Evolutionary conservation across 2,888 invertebrate genomes (phyloP).

Genomic region (Epinotia ramella): DNA sequence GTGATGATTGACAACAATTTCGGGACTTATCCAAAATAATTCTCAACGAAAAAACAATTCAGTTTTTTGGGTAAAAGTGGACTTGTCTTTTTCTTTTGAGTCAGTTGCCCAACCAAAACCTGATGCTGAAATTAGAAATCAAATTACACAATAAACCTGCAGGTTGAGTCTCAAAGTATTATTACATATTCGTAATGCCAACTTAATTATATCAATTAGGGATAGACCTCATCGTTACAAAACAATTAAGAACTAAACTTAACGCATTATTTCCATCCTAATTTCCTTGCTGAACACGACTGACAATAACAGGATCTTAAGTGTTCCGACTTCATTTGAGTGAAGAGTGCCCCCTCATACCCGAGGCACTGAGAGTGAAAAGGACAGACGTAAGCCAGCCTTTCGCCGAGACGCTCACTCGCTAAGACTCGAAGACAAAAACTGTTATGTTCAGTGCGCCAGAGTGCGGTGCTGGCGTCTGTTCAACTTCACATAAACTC

Average conservation of each 20-base stretch:
- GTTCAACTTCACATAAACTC: slow-evolving; percentile 68
- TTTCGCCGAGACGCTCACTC: slow-evolving; percentile 74
- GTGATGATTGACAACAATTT: neutral
- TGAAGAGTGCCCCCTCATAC: slow-evolving; percentile 60
- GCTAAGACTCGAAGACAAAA: slow-evolving; percentile 79
- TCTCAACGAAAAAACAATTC: neutral
- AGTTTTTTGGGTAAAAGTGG: neutral
- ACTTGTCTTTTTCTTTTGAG: neutral
- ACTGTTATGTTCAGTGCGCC: slow-evolving; percentile 78
- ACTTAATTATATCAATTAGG: slow-evolving; percentile 17
- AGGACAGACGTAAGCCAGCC: slow-evolving; percentile 70
- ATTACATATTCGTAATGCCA: neutral
- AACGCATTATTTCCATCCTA: slow-evolving; percentile 52
- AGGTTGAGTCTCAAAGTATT: neutral
- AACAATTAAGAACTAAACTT: slow-evolving; percentile 30
- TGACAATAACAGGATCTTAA: slow-evolving; percentile 79
- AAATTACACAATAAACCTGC: neutral
- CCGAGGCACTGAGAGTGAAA: slow-evolving; percentile 53
- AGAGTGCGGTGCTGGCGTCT: slow-evolving; percentile 76
- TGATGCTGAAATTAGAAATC: neutral
- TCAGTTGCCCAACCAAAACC: neutral
- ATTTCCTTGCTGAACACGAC: slow-evolving; percentile 78
- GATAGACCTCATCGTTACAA: slow-evolving; percentile 25
- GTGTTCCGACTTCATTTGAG: slow-evolving; percentile 56
- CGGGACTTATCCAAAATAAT: neutral